Percentiles rank a stretch among this genome's conserved stretches.
These are phyloP conservation scores for Troglohyphantes excavatus DNA, from an alignment of 2,888 invertebrate species.

Conservation along the genomic window DNA sequence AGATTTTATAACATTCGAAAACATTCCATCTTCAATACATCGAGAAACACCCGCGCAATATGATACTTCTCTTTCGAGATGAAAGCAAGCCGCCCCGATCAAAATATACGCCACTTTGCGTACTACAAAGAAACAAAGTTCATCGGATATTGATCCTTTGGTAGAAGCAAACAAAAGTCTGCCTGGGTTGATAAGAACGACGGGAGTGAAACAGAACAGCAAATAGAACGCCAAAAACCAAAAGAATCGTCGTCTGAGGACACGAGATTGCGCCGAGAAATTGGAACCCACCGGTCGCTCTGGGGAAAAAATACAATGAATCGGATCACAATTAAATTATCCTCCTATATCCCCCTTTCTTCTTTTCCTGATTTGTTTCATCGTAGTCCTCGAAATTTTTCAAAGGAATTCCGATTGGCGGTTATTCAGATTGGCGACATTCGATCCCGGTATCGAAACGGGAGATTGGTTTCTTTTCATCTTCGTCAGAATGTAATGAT, in stretches of 20 bases:
- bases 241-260: conserved; percentile 4
- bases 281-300: conserved; percentile 4
- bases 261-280: conserved; percentile 25
- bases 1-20: no score
- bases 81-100: no score
- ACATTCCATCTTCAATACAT: no score
- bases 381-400: conserved; percentile 6
- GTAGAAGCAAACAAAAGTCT: conserved; percentile 17
- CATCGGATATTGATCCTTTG: neutral
- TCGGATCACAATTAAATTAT: conserved; percentile 61
- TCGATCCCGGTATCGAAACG: neutral
- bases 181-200: neutral
- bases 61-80: no score
- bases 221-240: neutral
- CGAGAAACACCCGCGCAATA: no score
- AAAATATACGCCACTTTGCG: no score
- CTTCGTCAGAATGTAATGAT: neutral
- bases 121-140: no score
- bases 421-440: conserved; percentile 10
- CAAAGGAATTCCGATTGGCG: no score
- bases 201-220: neutral
- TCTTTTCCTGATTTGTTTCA: neutral
- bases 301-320: conserved; percentile 17
- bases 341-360: conserved; percentile 1
- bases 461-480: conserved; percentile 10